Base-by-base conservation (phyloP, 1,140 invertebrate genomes). In the Hylaeus volcanicus region DNA sequence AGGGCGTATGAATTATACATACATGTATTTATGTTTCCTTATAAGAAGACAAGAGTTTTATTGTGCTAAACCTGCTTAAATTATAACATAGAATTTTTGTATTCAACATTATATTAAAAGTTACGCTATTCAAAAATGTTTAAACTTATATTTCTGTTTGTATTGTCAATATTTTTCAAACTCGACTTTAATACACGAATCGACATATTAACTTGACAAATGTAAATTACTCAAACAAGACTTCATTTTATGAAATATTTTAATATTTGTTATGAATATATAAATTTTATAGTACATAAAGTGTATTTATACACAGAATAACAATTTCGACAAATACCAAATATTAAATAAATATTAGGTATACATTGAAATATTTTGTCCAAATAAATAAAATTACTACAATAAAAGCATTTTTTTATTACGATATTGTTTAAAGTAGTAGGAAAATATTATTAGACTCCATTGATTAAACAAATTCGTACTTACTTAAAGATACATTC, bases 401-500 rank as follows among this genome's bases (percentile, higher is more conserved):
- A 48, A 14, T 60, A n/a, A 8, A 70, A 60, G 12, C 6, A 51
- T 8, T 15, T 5, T 26, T 71, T 51, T 51, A 41, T 79, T 64
- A 43, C 5, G 5, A 9, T 43, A 41, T 45, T n/a, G 55, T 41
- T 74, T 79, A 75, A 43, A 69, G 51, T 72, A 11, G 41, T 85
- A 78, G 41, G 63, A 82, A 85, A 85, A 79, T 84, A 82, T 73
- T 26, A 75, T 43, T 70, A 77, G 5, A 82, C 37, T 63, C 6
- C 15, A 63, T 73, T 26, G 45, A 58, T 60, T 55, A 74, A 85
- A 55, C 61, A 69, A 68, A 70, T 81, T 80, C 45, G n/a, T 74
- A 48, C 81, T 74, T 43, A 70, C 88, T 95, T 96, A 98, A 88
- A 99, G 95, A 93, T 99, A 99, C 98, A 99, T 99, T 89, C 98